Conservation (phyloP, 2,888 invertebrate genomes). For the Parasteatoda lunata region DNA sequence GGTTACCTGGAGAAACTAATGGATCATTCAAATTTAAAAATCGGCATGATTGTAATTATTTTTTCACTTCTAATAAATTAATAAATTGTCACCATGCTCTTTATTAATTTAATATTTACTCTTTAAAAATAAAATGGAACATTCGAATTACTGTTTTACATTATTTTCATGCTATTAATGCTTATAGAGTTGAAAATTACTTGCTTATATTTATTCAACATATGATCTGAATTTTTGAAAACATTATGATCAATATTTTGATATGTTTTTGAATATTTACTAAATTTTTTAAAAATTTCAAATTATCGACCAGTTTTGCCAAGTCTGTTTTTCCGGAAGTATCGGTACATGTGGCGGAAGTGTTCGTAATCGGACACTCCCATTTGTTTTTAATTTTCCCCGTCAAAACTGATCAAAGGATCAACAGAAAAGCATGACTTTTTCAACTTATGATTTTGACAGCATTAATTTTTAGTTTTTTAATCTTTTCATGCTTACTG, state of each 20-base stretch:
- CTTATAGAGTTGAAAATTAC: too few species aligned
- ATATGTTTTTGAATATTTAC: not conserved
- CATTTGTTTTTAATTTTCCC: conserved; percentile 10
- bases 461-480: too few species aligned
- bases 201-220: too few species aligned
- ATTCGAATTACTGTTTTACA: too few species aligned
- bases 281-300: not conserved
- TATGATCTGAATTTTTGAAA: not conserved
- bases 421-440: not conserved
- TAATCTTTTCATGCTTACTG: too few species aligned
- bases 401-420: not conserved
- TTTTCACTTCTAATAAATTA: too few species aligned
- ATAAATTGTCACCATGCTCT: too few species aligned
- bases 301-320: conserved; percentile 33
- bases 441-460: not conserved
- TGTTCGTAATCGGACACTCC: conserved; percentile 53
- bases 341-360: conserved; percentile 59
- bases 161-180: too few species aligned
- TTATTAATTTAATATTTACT: too few species aligned
- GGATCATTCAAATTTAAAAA: not conserved
- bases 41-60: too few species aligned
- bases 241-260: not conserved
- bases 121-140: too few species aligned
- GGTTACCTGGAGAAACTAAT: conserved; percentile 18
- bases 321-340: conserved; percentile 55